Percentiles rank a stretch among this genome's conserved stretches.
These are phyloP conservation scores for Dolomedes plantarius DNA, from an alignment of 2,888 invertebrate species.

Conservation along the genomic window DNA sequence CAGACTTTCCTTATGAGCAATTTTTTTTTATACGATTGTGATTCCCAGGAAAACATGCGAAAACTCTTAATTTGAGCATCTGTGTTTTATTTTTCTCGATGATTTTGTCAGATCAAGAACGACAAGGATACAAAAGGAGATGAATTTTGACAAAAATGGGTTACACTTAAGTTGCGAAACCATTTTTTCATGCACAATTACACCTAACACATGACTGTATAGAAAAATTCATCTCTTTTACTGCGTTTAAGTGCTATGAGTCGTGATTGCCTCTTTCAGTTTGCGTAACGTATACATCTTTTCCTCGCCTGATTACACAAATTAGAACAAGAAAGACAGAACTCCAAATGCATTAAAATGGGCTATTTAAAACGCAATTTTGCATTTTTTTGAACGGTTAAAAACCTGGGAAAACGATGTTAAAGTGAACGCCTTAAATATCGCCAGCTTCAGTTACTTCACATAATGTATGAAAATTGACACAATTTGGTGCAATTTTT, in stretches of 20 bases:
- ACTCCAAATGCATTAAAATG: too few species aligned
- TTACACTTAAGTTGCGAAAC: background rate
- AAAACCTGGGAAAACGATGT: too few species aligned
- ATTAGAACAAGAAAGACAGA: background rate
- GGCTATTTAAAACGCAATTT: too few species aligned
- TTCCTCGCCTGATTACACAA: background rate
- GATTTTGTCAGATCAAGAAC: background rate
- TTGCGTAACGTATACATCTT: background rate
- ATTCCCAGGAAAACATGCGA: background rate
- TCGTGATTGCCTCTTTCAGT: background rate
- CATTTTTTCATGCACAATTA: background rate
- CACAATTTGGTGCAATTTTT: too few species aligned
- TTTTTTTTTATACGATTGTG: background rate
- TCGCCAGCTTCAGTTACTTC: too few species aligned
- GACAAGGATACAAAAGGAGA: background rate
- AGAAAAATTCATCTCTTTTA: background rate
- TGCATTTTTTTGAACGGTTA: too few species aligned
- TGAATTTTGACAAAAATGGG: background rate
- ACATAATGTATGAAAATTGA: too few species aligned
- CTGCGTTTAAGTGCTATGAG: background rate
- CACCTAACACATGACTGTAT: background rate
- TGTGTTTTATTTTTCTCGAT: background rate
- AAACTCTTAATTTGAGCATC: background rate
- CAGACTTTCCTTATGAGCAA: background rate
- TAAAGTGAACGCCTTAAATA: too few species aligned